phyloP scores from a whole-genome alignment of 2,888 invertebrate genomes.

The Leptothorax acervorum region DNA sequence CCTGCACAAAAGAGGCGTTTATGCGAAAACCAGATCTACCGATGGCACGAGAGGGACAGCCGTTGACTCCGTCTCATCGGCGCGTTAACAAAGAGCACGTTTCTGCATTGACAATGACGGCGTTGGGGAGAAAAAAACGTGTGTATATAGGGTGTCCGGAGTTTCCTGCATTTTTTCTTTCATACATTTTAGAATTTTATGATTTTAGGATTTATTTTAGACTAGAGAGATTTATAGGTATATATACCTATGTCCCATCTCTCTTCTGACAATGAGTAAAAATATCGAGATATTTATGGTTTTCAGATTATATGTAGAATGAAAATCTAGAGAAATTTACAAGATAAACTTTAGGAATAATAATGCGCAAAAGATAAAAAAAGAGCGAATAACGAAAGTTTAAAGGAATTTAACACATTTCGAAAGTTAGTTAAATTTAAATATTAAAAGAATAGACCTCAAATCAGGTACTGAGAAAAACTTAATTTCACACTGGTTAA shows the following conservation, averaged over 20 bases:
- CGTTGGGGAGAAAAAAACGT: conserved; percentile 44
- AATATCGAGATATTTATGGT: background rate
- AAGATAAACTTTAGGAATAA: background rate
- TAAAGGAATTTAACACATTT: background rate
- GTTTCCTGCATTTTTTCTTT: background rate
- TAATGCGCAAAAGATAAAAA: background rate
- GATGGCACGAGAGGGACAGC: conserved; percentile 67
- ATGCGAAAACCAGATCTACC: conserved; percentile 74
- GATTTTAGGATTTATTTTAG: background rate
- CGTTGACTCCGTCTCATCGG: conserved; percentile 66
- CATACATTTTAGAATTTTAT: background rate
- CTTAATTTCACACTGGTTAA: background rate
- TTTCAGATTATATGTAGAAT: background rate
- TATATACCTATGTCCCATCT: background rate
- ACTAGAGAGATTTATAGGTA: background rate
- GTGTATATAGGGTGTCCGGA: conserved; percentile 32
- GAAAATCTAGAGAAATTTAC: background rate
- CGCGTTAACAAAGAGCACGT: conserved; percentile 58
- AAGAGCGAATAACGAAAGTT: background rate
- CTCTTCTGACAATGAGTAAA: background rate
- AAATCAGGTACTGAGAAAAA: background rate
- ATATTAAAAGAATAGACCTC: background rate
- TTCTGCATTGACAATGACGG: conserved; percentile 69
- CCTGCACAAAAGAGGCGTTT: conserved; percentile 72
- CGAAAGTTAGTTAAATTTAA: background rate